Evolutionary conservation across 2,113 vertebrate species (phyloP), one percentile per base, ranked within the genome.

Genomic region (Craseonycteris thonglongyai): DNA sequence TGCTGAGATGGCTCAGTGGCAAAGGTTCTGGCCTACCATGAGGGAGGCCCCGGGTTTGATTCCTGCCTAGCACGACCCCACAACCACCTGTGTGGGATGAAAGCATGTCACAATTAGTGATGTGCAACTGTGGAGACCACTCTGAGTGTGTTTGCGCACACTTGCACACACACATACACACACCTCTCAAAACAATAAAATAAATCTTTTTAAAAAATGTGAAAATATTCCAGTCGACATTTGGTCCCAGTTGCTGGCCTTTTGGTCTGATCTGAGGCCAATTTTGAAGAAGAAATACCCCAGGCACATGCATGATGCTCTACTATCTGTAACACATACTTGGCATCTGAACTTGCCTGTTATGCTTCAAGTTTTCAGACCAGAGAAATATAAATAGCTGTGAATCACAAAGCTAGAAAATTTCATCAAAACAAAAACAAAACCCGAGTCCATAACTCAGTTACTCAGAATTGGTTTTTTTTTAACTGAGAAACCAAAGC

Each of bases 401-500:
- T 66, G 45, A 65, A 38, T 58, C 47, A 74, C 33, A 45, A 63
- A 72, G 33, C 24, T 54, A 65, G 26, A 38, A 51, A 72, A 65
- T 85, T 58, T 66, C 49, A 40, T 66, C 65, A 40, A 68, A 49
- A 82, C 26, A 47, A 47, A 47, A 51, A 51, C 12, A n/a, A n/a
- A 51, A 51, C 49, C 49, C 49, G 63, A 68, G 45, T 88, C 90
- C 14, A 9, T 56, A 82, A 15, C 13, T 63, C 42, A 69, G 10
- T 51, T 88, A 38, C 58, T 83, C 45, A 3, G 28, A 22, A 61
- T 42, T 91, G n/a, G n/a, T 88, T 66, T 71, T 95, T 78, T 84
- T 56, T 56, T 79, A 84, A 49, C 75, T 88, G 71, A 86, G 96
- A 95, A 84, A 75, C 54, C 66, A 85, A 74, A 88, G 6, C 15